Conservation (phyloP, 2,113 vertebrate species). For the Macquaria australasica region DNA sequence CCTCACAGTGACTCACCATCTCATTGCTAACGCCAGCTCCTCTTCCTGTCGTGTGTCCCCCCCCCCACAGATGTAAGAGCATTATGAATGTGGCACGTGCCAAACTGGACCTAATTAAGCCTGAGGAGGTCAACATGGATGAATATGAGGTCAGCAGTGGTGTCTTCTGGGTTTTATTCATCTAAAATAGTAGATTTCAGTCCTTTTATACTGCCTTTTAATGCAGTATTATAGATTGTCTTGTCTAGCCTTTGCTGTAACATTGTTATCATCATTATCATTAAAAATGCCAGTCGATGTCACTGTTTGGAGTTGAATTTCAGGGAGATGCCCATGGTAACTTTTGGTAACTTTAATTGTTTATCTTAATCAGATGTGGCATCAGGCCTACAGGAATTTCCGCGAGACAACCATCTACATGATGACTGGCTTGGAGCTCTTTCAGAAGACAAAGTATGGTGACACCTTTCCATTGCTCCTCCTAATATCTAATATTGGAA, state of each 20-base stretch:
- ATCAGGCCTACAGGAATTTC: conserved; percentile 95
- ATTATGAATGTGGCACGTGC: conserved; percentile 97
- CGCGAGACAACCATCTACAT: conserved; percentile 94
- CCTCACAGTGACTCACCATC: conserved; percentile 65
- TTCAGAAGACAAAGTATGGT: conserved; percentile 91
- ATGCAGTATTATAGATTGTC: neutral
- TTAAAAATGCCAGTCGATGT: neutral
- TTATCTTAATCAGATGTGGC: conserved; percentile 89
- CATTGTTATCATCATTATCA: neutral
- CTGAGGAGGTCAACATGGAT: conserved; percentile 96
- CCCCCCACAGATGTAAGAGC: conserved; percentile 90
- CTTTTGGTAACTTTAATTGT: neutral
- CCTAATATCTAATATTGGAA: neutral
- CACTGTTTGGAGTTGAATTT: neutral
- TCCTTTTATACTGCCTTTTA: no score
- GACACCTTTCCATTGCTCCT: conserved; percentile 53
- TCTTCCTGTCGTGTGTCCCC: conserved; percentile 29
- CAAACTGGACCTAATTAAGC: conserved; percentile 97
- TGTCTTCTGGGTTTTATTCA: neutral
- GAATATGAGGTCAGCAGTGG: conserved; percentile 92
- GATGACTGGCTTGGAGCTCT: conserved; percentile 95
- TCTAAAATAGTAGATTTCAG: neutral
- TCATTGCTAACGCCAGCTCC: conserved; percentile 27
- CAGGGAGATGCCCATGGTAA: neutral
- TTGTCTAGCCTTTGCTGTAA: neutral